phyloP scores from a whole-genome alignment of 2,888 invertebrate species.

The Nebria salina region DNA sequence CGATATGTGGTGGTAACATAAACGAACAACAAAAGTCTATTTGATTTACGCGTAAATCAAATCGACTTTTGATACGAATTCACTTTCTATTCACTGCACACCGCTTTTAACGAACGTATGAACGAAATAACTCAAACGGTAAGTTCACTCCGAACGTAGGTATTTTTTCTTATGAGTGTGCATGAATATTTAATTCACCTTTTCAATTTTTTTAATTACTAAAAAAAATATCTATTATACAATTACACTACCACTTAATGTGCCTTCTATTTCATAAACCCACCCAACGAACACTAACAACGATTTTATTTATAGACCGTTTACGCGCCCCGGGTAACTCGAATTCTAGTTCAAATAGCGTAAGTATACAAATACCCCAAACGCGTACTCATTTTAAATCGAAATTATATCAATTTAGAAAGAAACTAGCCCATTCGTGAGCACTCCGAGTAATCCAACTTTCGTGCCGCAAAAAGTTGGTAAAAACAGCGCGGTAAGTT shows the following conservation, averaged over 20 bases:
- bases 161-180: conserved; percentile 38
- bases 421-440: conserved; percentile 84
- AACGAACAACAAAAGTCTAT: too few species aligned
- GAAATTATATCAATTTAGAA: conserved; percentile 61
- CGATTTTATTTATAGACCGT: conserved; percentile 65
- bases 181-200: conserved; percentile 21
- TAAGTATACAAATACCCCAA: conserved; percentile 56
- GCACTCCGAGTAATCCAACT: conserved; percentile 87
- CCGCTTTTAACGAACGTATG: too few species aligned
- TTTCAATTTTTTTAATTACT: conserved; percentile 21
- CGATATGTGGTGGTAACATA: too few species aligned
- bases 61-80: too few species aligned
- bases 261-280: too few species aligned
- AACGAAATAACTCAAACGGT: conserved; percentile 11
- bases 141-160: conserved; percentile 25
- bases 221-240: neutral
- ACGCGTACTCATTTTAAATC: neutral
- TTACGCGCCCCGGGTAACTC: conserved; percentile 68
- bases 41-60: too few species aligned
- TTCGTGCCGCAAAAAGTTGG: conserved; percentile 95
- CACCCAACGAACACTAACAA: neutral
- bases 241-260: too few species aligned
- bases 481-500: conserved; percentile 68
- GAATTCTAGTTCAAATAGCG: conserved; percentile 61
- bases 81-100: too few species aligned